Evolutionary conservation across 2,113 vertebrate species (phyloP), one percentile per base, ranked within the genome.

Genomic region (Circaetus cinerascens): DNA sequence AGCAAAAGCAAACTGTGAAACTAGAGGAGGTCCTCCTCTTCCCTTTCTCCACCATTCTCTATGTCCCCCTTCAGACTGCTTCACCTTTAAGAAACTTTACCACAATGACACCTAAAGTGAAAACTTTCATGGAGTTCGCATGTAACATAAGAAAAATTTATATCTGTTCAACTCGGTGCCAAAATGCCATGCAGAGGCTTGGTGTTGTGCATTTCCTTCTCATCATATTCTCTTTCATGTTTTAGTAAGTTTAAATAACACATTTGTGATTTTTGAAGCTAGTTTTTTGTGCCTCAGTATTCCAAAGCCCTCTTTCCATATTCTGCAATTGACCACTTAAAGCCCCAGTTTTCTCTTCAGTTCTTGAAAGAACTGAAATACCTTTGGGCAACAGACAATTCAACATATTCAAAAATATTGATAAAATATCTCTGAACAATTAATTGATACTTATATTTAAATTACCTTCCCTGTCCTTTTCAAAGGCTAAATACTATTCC

Each of bases 401-500:
- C n/a, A 57, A 45, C 27, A n/a, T 72, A 62, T 34, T 69, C 10
- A 72, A 84, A 95, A 93, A 77, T 41, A 74, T 62, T 30, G 67
- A 81, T 46, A 67, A 93, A 94, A 66, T 48, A 4, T 34, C n/a
- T 92, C 41, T 69, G 63, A 84, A 66, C 4, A 80, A 86, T 68
- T 86, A 81, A 85, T 73, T 55, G 50, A 71, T 63, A 51, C 12
- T 80, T 69, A 18, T 25, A 86, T 90, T 85, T 86, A 86, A 80
- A 72, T 67, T 78, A 53, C 38, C 2, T 73, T 81, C 18, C 2
- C 11, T 46, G 23, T 20, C 57, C 8, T 48, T 57, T 89, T 74
- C 81, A 68, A 72, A 59, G 36, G 32, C 50, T 90, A 68, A 86
- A 85, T 63, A 56, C 15, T 43, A 41, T 21, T 63, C 22, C 38